Percentiles rank a stretch among this genome's conserved stretches.
Conservation (phyloP, 2,888 invertebrate species). For the Drosophila setosimentum region DNA sequence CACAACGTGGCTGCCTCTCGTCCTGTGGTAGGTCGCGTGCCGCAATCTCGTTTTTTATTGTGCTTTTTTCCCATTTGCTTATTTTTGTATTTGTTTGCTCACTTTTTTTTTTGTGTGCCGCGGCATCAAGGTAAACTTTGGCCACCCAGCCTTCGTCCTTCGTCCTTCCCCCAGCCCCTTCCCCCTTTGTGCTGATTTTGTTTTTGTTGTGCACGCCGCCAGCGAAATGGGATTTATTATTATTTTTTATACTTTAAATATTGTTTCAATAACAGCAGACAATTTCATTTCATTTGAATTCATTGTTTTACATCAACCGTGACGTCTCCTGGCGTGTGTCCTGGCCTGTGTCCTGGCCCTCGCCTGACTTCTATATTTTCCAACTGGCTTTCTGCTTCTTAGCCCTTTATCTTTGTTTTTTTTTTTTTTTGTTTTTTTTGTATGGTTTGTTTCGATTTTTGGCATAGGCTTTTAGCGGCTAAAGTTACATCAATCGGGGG, state of each 20-base stretch:
- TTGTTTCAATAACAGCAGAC: slow-evolving; percentile 69
- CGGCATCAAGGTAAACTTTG: slow-evolving; percentile 81
- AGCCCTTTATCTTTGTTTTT: slow-evolving; percentile 49
- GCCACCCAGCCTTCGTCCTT: slow-evolving; percentile 18
- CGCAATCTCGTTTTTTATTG: slow-evolving; percentile 76
- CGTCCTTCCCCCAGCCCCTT: neutral
- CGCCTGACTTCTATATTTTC: neutral
- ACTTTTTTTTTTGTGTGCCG: slow-evolving; percentile 52
- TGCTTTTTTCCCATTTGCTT: slow-evolving; percentile 78
- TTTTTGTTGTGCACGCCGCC: slow-evolving; percentile 69
- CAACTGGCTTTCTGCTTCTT: slow-evolving; percentile 50
- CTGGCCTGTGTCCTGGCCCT: neutral
- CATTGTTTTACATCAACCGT: slow-evolving; percentile 29
- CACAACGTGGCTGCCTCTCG: slow-evolving; percentile 35
- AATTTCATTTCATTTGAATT: slow-evolving; percentile 31
- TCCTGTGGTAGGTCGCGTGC: slow-evolving; percentile 81
- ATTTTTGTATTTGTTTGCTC: slow-evolving; percentile 70
- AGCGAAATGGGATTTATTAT: slow-evolving; percentile 78
- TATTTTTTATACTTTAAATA: slow-evolving; percentile 73
- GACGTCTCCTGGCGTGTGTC: slow-evolving; percentile 3
- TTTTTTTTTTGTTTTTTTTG: no score
- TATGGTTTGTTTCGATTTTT: slow-evolving; percentile 10
- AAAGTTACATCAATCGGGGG: slow-evolving; percentile 58
- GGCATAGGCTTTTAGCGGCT: slow-evolving; percentile 71
- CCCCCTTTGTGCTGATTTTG: slow-evolving; percentile 45